Evolutionary conservation across 2,797 vertebrate genomes (phyloP), one percentile per base, ranked within the genome.

Genomic region (Emys orbicularis): DNA sequence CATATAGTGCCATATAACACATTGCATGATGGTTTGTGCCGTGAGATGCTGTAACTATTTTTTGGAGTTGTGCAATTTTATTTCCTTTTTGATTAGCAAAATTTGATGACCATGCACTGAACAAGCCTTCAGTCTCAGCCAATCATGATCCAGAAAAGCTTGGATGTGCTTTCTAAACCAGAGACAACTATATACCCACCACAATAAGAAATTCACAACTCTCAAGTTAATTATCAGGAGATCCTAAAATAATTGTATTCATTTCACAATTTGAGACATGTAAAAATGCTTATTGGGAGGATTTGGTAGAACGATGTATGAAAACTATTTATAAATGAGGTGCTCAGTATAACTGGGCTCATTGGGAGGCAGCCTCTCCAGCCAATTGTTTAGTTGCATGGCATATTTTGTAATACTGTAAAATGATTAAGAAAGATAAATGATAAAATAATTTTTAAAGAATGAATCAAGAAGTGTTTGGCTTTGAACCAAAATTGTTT

Each of bases 41-140:
- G 50, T 87, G 47, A 93, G 50, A 88, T 83, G 83, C 41, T 21
- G 19, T 94, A 93, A 81, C 72, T 61, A n/a, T 61, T 94, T 95
- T 90, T 90, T 95, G 90, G 89, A 96, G 47, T 19, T 76, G 80
- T 91, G 85, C 89, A 95, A 92, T 94, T 96, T 88, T 91, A 86
- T 96, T 97, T 92, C 84, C 52, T 88, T 79, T 85, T 89, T 87
- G 65, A 84, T 89, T 94, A 49, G 79, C 89, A 82, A 87, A 56
- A 74, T 81, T 41, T 95, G 83, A 86, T 91, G 90, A 89, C 52
- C 25, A 19, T 11, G 87, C 23, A 85, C 76, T 92, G 79, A 65
- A 59, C 80, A 81, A 77, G 34, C 92, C 47, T 79, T 81, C 56
- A 41, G 52, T 89, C 94, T 90, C 89, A 86, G 89, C 88, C 79